Conservation (phyloP, 2,113 vertebrate genomes). For the Tamias sibiricus region DNA sequence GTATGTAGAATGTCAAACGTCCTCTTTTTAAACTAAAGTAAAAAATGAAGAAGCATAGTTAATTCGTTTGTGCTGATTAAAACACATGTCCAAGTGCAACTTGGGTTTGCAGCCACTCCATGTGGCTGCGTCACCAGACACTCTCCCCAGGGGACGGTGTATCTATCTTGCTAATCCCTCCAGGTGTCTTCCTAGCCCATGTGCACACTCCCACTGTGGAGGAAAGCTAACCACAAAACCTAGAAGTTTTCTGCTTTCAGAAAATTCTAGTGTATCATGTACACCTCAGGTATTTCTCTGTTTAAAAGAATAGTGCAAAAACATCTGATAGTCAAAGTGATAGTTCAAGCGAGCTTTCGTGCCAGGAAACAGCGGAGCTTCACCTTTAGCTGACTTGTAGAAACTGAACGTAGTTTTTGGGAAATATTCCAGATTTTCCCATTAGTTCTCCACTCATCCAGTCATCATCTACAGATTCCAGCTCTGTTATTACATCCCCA, state of each 20-base stretch:
- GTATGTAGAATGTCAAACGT: slow-evolving; percentile 42
- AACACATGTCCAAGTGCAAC: not conserved
- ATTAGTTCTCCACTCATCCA: slow-evolving; percentile 93
- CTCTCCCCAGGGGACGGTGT: slow-evolving; percentile 41
- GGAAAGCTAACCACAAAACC: slow-evolving; percentile 40
- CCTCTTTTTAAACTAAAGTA: slow-evolving; percentile 51
- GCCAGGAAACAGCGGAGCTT: slow-evolving; percentile 66
- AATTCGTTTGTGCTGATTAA: slow-evolving; percentile 34
- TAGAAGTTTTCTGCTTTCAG: slow-evolving; percentile 73
- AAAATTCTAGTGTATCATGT: slow-evolving; percentile 71
- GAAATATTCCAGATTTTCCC: slow-evolving; percentile 92
- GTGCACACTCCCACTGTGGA: not conserved
- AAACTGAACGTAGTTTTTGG: slow-evolving; percentile 92
- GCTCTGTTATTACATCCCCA: slow-evolving; percentile 90
- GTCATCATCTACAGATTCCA: slow-evolving; percentile 92
- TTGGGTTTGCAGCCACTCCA: not conserved
- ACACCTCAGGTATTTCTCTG: slow-evolving; percentile 67
- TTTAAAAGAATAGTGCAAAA: slow-evolving; percentile 91
- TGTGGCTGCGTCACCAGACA: accelerated
- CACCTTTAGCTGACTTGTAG: slow-evolving; percentile 82
- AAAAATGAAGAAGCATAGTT: slow-evolving; percentile 32
- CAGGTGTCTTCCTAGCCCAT: slow-evolving; percentile 34
- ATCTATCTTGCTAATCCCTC: slow-evolving; percentile 43
- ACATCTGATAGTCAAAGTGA: slow-evolving; percentile 86
- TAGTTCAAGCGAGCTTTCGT: slow-evolving; percentile 79